A percentile compares a stretch with the other conserved stretches of the same genome.
phyloP scores from a whole-genome alignment of 2,797 vertebrate genomes.

The Halcyon leucocephala region DNA sequence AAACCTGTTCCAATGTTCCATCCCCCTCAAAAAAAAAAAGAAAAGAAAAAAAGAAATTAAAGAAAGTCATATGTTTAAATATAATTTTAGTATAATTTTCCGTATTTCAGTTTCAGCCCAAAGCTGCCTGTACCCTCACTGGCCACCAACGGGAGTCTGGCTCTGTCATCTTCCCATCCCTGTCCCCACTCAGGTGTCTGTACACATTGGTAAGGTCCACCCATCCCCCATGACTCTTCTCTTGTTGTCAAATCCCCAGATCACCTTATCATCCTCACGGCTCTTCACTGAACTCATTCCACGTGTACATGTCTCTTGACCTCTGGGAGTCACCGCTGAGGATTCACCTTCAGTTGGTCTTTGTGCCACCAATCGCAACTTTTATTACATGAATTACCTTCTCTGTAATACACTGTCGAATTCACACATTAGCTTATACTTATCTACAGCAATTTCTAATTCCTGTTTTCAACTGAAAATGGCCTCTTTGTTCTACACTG shows the following conservation, averaged over 20 bases:
- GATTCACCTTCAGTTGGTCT: neutral
- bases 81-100: neutral
- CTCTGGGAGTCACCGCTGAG: neutral
- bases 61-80: no score
- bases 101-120: neutral
- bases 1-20: neutral
- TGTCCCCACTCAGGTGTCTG: neutral
- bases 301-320: rapidly evolving
- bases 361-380: neutral
- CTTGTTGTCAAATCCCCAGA: neutral
- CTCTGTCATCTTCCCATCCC: neutral
- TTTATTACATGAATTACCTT: neutral
- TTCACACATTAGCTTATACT: neutral
- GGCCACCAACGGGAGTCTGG: neutral
- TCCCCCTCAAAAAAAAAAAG: neutral
- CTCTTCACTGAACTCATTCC: neutral
- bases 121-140: neutral
- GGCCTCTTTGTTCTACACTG: neutral
- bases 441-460: neutral
- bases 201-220: no score
- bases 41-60: no score
- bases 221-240: neutral
- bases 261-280: neutral
- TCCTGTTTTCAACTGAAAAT: neutral
- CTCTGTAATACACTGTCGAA: neutral